phyloP scores from a whole-genome alignment of 1,140 invertebrate genomes.

The Heliconius nattereri region DNA sequence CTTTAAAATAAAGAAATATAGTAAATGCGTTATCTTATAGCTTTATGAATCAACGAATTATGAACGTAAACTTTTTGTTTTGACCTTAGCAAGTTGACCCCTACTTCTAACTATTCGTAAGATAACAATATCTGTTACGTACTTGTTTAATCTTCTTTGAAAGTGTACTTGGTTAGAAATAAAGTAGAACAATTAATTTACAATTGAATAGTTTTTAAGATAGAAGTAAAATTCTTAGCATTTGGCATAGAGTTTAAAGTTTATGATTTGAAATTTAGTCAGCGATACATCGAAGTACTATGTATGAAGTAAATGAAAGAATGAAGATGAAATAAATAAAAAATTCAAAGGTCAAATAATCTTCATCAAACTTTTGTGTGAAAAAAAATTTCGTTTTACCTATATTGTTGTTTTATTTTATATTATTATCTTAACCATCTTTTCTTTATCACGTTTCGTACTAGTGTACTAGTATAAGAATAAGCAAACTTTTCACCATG shows the following conservation, averaged over 20 bases:
- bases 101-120: neutral
- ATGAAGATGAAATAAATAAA: no score
- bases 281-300: neutral
- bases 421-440: no score
- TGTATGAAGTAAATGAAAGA: no score
- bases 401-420: no score
- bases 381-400: no score
- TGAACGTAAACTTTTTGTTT: neutral
- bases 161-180: neutral
- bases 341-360: no score
- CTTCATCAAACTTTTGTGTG: no score
- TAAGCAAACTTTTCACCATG: no score
- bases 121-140: constrained; percentile 1
- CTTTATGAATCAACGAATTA: neutral
- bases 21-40: neutral
- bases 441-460: no score
- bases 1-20: neutral
- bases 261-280: neutral
- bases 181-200: neutral
- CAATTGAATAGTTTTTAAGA: neutral
- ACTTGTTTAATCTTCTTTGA: neutral
- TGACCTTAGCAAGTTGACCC: constrained; percentile 8
- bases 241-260: neutral
- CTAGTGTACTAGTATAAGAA: no score
- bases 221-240: neutral